phyloP scores from a whole-genome alignment of 2,113 vertebrate genomes.

The Mesocricetus auratus region DNA sequence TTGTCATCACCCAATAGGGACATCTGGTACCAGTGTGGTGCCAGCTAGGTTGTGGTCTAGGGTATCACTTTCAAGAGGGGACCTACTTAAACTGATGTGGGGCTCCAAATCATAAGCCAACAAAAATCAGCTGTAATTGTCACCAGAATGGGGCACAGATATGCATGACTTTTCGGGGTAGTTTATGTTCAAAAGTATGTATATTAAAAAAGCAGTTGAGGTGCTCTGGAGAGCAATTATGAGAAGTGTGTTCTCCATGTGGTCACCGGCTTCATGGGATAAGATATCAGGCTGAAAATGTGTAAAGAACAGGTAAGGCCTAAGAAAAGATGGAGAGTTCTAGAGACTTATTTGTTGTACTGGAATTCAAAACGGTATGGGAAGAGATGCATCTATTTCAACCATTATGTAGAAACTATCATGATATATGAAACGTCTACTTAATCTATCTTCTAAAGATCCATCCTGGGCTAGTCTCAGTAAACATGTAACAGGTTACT shows the following conservation, averaged over 20 bases:
- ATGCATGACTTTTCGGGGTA: background rate
- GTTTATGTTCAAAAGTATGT: background rate
- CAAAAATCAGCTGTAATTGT: background rate
- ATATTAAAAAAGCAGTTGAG: background rate
- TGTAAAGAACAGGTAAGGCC: background rate
- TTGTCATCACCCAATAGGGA: background rate
- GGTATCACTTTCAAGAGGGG: background rate
- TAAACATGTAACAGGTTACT: background rate
- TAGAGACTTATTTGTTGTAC: background rate
- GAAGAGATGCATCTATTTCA: background rate
- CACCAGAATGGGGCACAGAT: background rate
- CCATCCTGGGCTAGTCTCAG: background rate
- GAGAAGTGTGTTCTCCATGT: background rate
- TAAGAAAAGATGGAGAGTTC: background rate
- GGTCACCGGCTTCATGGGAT: background rate
- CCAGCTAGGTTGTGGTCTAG: background rate
- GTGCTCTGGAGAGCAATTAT: background rate
- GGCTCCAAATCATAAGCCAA: background rate
- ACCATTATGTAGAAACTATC: background rate
- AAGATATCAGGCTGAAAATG: background rate
- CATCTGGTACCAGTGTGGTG: background rate
- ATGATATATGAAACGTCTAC: background rate
- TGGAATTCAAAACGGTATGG: background rate
- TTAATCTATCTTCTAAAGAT: background rate
- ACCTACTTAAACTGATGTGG: background rate